Percentiles rank a stretch among this genome's conserved stretches.
Conservation (phyloP, 1,140 invertebrate species). For the Scaptomyza montana region DNA sequence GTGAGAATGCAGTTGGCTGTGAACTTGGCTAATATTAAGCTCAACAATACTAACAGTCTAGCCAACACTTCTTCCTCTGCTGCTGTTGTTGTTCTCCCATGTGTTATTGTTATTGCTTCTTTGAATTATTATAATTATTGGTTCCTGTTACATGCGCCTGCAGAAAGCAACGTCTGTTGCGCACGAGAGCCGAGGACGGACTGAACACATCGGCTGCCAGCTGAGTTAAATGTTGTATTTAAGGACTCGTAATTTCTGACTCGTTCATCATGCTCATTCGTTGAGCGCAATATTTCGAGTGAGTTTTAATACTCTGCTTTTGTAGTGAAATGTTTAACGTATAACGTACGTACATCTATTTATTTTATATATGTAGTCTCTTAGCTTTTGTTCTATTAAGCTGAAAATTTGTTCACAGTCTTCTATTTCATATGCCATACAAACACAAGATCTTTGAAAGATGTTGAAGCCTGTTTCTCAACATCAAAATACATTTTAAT, state of each 20-base stretch:
- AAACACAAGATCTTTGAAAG: too few species aligned
- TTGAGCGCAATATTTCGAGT: constrained; percentile 43
- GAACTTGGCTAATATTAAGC: constrained; percentile 42
- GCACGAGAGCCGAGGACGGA: constrained; percentile 77
- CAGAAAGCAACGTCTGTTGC: constrained; percentile 57
- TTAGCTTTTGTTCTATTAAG: too few species aligned
- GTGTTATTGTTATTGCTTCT: constrained; percentile 13
- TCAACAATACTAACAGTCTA: constrained; percentile 37
- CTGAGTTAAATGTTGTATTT: constrained; percentile 22
- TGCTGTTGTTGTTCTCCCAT: constrained; percentile 14
- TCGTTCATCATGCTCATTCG: constrained; percentile 36
- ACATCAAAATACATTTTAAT: too few species aligned
- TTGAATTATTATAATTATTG: constrained; percentile 3
- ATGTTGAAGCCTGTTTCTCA: too few species aligned
- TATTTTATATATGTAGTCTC: too few species aligned
- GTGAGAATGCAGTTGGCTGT: background rate
- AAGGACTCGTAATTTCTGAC: constrained; percentile 37
- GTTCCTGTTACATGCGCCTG: constrained; percentile 26
- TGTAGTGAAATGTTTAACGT: background rate
- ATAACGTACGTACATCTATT: too few species aligned
- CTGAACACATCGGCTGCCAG: constrained; percentile 35
- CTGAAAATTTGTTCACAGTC: too few species aligned
- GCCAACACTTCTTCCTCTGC: constrained; percentile 22
- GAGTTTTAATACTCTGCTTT: constrained; percentile 18
- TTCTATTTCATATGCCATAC: too few species aligned